Evolutionary conservation across 2,888 invertebrate species (phyloP).

Genomic region (Lithosia quadra): DNA sequence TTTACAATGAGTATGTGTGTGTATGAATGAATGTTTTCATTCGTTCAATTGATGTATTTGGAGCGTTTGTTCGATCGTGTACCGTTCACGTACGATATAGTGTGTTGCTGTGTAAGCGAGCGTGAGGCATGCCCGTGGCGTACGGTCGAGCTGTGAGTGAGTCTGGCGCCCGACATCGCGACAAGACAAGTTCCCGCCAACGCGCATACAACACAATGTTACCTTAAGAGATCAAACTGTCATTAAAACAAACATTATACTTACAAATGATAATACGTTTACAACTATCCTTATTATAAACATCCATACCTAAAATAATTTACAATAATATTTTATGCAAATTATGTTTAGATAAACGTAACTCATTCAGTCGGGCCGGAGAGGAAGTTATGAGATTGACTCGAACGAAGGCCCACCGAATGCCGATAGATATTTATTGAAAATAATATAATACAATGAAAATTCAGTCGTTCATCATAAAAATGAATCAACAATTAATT

Average conservation of each 20-base stretch:
- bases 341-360: conserved; percentile 65
- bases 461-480: conserved; percentile 75
- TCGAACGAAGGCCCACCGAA: conserved; percentile 47
- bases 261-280: conserved; percentile 82
- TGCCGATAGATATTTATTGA: conserved; percentile 52
- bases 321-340: conserved; percentile 76
- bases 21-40: background rate
- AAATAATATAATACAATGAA: conserved; percentile 69
- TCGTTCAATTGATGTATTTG: conserved; percentile 5
- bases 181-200: conserved; percentile 56
- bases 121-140: conserved; percentile 34
- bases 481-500: conserved; percentile 81
- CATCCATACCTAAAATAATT: conserved; percentile 83
- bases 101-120: conserved; percentile 38
- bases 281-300: conserved; percentile 82
- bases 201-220: conserved; percentile 62
- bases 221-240: conserved; percentile 86
- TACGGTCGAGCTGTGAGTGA: conserved; percentile 14
- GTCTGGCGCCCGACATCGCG: conserved; percentile 58
- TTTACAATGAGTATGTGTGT: background rate
- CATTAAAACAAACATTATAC: conserved; percentile 80
- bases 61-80: conserved; percentile 11
- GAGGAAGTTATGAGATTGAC: conserved; percentile 55
- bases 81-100: background rate
- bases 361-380: conserved; percentile 53